These are phyloP conservation scores for Chrysomela aeneicollis DNA, from an alignment of 2,888 invertebrate species.

Conservation along the genomic window DNA sequence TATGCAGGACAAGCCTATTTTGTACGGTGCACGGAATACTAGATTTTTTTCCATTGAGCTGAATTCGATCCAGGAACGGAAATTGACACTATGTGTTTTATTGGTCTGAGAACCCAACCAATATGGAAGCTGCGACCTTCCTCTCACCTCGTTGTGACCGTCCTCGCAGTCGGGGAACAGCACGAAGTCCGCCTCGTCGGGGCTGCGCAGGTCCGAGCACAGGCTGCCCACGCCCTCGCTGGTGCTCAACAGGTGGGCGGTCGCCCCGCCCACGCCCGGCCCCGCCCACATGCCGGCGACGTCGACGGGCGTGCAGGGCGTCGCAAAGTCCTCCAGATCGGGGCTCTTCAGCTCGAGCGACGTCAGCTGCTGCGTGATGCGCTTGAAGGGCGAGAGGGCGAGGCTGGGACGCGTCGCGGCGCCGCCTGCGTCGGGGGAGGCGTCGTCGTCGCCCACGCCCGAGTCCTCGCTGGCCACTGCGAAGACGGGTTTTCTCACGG, in stretches of 20 bases:
- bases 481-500: too few species aligned
- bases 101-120: too few species aligned
- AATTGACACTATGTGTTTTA: too few species aligned
- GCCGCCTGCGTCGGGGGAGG: constrained; percentile 51
- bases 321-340: constrained; percentile 76
- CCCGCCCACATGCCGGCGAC: constrained; percentile 71
- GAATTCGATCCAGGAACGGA: too few species aligned
- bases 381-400: constrained; percentile 74
- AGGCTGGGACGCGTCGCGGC: constrained; percentile 48
- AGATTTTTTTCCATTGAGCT: too few species aligned
- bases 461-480: constrained; percentile 56
- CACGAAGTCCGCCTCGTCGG: constrained; percentile 65
- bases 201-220: constrained; percentile 55
- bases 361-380: constrained; percentile 79
- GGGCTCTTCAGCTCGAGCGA: constrained; percentile 75
- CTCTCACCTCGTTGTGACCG: constrained; percentile 39
- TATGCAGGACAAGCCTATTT: too few species aligned
- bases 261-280: constrained; percentile 64
- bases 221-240: constrained; percentile 57
- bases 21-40: too few species aligned
- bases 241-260: constrained; percentile 55
- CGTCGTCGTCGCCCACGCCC: constrained; percentile 57
- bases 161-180: constrained; percentile 68
- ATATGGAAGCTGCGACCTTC: too few species aligned
- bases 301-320: constrained; percentile 69